phyloP scores from a whole-genome alignment of 2,888 invertebrate genomes.

The Cepaea hortensis region DNA sequence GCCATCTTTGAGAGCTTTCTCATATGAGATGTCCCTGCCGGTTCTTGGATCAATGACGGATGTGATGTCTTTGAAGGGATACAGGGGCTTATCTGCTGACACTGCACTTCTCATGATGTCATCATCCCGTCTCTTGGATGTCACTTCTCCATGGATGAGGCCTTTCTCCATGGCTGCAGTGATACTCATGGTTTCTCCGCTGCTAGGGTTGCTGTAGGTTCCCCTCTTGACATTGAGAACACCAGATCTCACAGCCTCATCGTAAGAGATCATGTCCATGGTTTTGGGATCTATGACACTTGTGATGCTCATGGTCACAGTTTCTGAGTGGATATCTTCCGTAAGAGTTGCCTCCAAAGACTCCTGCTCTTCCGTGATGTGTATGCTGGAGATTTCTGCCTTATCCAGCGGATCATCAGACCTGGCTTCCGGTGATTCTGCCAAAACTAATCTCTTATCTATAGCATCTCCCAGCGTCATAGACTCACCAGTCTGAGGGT shows the following conservation, averaged over 20 bases:
- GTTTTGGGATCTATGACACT: slow-evolving; percentile 83
- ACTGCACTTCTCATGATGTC: slow-evolving; percentile 67
- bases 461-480: slow-evolving; percentile 87
- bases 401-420: slow-evolving; percentile 78
- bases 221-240: slow-evolving; percentile 86
- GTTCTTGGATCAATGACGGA: slow-evolving; percentile 85
- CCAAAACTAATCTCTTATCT: slow-evolving; percentile 83
- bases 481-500: slow-evolving; percentile 80
- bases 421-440: slow-evolving; percentile 80
- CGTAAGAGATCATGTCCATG: slow-evolving; percentile 84
- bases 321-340: slow-evolving; percentile 76
- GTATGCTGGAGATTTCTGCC: slow-evolving; percentile 80
- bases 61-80: slow-evolving; percentile 64
- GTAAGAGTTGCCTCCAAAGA: slow-evolving; percentile 79
- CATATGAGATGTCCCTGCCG: slow-evolving; percentile 76
- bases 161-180: slow-evolving; percentile 88
- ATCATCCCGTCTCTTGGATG: slow-evolving; percentile 63
- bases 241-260: slow-evolving; percentile 94
- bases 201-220: slow-evolving; percentile 83
- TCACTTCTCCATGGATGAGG: slow-evolving; percentile 80
- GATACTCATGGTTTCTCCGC: slow-evolving; percentile 86
- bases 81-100: slow-evolving; percentile 60
- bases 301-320: slow-evolving; percentile 69
- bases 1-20: slow-evolving; percentile 68
- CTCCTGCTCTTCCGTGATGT: slow-evolving; percentile 76